Evolutionary conservation across 2,888 invertebrate species (phyloP).

Genomic region (Marasmarcha lunaedactyla): DNA sequence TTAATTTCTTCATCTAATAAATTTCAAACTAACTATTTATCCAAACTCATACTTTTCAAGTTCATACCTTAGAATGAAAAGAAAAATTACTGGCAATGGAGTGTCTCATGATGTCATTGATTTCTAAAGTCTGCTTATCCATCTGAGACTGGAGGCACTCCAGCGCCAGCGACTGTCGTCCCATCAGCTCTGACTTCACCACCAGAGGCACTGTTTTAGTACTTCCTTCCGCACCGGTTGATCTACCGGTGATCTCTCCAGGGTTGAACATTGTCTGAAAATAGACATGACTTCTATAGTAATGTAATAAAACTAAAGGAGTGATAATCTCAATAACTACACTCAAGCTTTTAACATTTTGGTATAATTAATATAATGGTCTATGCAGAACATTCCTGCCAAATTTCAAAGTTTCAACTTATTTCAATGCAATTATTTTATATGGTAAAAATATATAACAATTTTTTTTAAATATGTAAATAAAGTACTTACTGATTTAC

Average conservation of each 20-base stretch:
- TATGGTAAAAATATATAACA: too few species aligned
- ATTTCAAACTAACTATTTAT: too few species aligned
- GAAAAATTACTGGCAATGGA: conserved; percentile 51
- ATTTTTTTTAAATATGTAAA: too few species aligned
- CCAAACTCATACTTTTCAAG: too few species aligned
- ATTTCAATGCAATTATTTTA: too few species aligned
- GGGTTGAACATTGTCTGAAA: conserved; percentile 49
- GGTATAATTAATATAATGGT: too few species aligned
- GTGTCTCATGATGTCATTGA: conserved; percentile 48
- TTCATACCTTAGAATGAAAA: conserved; percentile 50
- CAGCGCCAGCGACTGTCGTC: conserved; percentile 36
- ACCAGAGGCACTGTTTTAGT: conserved; percentile 13
- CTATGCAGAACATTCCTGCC: too few species aligned
- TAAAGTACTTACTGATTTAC: conserved; percentile 37
- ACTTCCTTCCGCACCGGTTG: conserved; percentile 41
- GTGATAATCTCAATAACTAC: too few species aligned
- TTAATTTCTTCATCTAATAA: too few species aligned
- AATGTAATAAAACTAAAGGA: too few species aligned
- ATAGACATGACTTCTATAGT: conserved; percentile 1
- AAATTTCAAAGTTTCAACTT: too few species aligned
- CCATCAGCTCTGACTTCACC: conserved; percentile 21
- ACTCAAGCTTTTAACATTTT: too few species aligned
- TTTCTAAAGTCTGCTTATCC: conserved; percentile 44
- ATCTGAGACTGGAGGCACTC: conserved; percentile 36
- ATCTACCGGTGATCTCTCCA: conserved; percentile 56